Evolutionary conservation across 2,888 invertebrate genomes (phyloP).

Genomic region (Cyrtodaria siliqua): DNA sequence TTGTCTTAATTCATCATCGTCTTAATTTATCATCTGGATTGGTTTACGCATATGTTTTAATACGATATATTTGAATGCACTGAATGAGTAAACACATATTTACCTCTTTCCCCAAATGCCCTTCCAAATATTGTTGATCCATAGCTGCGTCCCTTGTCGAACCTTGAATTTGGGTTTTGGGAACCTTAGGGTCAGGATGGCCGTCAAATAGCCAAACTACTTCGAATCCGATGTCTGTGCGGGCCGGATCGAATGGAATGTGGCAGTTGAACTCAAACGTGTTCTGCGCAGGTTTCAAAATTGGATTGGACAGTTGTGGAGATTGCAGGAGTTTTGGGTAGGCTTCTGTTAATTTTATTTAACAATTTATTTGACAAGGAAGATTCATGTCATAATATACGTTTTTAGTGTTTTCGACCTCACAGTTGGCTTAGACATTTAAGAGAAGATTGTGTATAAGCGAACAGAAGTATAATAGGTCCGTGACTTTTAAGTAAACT

Average conservation of each 20-base stretch:
- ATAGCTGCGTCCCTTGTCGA: constrained; percentile 15
- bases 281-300: constrained; percentile 24
- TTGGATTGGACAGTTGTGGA: constrained; percentile 52
- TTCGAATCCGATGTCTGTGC: constrained; percentile 58
- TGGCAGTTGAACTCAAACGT: constrained; percentile 58
- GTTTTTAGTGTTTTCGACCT: no score
- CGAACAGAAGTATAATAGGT: no score
- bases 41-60: no score
- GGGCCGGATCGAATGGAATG: constrained; percentile 38
- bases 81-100: no score
- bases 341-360: constrained; percentile 19
- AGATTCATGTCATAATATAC: no score
- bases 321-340: constrained; percentile 44
- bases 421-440: no score
- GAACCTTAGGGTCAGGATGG: constrained; percentile 37
- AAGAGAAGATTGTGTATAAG: no score
- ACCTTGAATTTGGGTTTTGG: constrained; percentile 22
- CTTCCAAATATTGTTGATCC: constrained; percentile 46
- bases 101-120: constrained; percentile 50
- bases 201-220: constrained; percentile 58
- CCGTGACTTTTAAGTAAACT: no score
- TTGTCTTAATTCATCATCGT: no score
- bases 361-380: no score
- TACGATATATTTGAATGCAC: no score
- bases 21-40: no score